A percentile compares a stretch with the other conserved stretches of the same genome.
phyloP scores from a whole-genome alignment of 2,888 invertebrate species.

The Camptogramma bilineatum region DNA sequence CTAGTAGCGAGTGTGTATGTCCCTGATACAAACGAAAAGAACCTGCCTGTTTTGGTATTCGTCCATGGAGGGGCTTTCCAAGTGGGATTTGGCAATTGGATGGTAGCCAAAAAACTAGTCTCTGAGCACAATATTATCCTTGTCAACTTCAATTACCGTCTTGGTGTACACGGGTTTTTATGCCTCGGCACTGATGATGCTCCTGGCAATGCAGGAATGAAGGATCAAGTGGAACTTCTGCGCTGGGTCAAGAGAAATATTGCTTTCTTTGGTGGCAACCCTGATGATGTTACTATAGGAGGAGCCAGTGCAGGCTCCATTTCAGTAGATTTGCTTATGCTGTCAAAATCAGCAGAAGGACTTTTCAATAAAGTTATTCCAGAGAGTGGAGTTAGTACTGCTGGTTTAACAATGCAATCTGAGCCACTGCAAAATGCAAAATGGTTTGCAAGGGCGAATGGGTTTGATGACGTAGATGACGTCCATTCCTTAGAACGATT shows the following conservation, averaged over 20 bases:
- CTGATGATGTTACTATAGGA: constrained; percentile 63
- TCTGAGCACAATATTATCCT: constrained; percentile 52
- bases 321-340: constrained; percentile 59
- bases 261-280: constrained; percentile 64
- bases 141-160: constrained; percentile 65
- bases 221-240: constrained; percentile 66
- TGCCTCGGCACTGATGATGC: constrained; percentile 63
- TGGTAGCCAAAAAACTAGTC: constrained; percentile 51
- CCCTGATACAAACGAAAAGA: constrained; percentile 53
- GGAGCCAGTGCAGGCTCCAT: constrained; percentile 66
- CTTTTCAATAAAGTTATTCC: constrained; percentile 63
- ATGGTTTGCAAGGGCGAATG: constrained; percentile 52
- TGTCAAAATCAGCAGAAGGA: constrained; percentile 59
- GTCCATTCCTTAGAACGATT: constrained; percentile 58
- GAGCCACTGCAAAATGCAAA: constrained; percentile 62
- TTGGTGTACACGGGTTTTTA: constrained; percentile 63
- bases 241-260: constrained; percentile 66
- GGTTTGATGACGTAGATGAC: constrained; percentile 54
- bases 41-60: constrained; percentile 68
- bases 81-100: constrained; percentile 58
- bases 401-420: constrained; percentile 53
- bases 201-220: constrained; percentile 72
- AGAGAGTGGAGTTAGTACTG: constrained; percentile 58
- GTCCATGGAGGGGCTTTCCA: constrained; percentile 75
- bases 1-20: constrained; percentile 66